Percentiles rank a stretch among this genome's conserved stretches.
phyloP scores from a whole-genome alignment of 2,797 vertebrate genomes.

The Leucoraja ocellata region DNA sequence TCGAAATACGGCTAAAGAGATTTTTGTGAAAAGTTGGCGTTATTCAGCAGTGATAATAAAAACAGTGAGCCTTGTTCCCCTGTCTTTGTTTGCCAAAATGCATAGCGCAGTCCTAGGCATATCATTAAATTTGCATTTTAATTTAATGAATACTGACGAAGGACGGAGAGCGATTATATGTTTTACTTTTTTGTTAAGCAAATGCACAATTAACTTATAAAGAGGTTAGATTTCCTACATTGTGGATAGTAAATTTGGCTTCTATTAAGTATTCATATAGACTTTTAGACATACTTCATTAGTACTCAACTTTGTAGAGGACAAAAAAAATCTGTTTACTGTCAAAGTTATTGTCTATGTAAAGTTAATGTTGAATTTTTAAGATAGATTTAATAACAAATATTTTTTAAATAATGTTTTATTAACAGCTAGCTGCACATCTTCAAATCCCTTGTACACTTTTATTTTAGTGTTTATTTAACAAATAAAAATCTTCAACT shows the following conservation, averaged over 20 bases:
- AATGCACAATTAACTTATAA: not conserved
- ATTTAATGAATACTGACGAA: not conserved
- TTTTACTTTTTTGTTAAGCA: not conserved
- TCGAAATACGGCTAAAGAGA: not conserved
- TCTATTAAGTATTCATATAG: not conserved
- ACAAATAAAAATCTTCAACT: not conserved
- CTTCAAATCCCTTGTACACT: not conserved
- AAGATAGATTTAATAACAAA: conserved; percentile 1
- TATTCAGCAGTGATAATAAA: not conserved
- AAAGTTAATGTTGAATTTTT: conserved; percentile 4
- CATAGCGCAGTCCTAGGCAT: not conserved
- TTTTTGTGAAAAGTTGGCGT: not conserved
- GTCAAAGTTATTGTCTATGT: not conserved
- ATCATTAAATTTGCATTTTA: not conserved
- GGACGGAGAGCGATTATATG: not conserved
- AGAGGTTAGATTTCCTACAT: too few relatives aligned
- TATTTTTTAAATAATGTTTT: not conserved
- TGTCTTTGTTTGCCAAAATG: not conserved
- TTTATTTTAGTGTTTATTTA: not conserved
- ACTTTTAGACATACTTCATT: not conserved
- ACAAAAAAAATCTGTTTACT: not conserved
- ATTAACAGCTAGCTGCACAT: not conserved
- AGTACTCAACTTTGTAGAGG: not conserved
- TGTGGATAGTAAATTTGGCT: not conserved
- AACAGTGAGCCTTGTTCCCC: not conserved